phyloP scores from a whole-genome alignment of 2,888 invertebrate genomes.

The Chrysolina haemoptera region DNA sequence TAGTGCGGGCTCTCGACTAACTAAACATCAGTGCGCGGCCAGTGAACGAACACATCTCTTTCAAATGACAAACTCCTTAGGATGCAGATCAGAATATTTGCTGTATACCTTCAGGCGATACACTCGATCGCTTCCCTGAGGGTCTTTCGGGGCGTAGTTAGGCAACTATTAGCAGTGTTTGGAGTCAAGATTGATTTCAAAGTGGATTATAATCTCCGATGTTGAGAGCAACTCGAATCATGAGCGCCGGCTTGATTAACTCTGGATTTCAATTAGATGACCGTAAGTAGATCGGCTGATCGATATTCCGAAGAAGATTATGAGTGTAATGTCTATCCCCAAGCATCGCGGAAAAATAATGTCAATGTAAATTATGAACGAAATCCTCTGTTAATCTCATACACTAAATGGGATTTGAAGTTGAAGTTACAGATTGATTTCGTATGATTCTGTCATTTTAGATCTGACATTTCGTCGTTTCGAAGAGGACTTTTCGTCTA shows the following conservation, averaged over 20 bases:
- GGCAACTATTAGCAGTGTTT: slow-evolving; percentile 49
- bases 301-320: slow-evolving; percentile 44
- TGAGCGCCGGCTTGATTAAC: slow-evolving; percentile 48
- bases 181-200: slow-evolving; percentile 63
- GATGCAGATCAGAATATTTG: slow-evolving; percentile 24
- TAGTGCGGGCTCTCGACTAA: no score
- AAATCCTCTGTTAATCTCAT: not conserved
- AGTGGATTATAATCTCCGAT: slow-evolving; percentile 60
- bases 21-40: no score
- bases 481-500: no score
- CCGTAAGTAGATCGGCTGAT: slow-evolving; percentile 50
- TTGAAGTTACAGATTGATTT: no score
- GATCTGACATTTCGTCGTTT: no score
- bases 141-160: slow-evolving; percentile 5
- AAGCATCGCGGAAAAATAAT: not conserved
- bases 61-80: no score
- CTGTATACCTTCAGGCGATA: not conserved
- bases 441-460: no score
- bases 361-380: slow-evolving; percentile 1
- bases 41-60: no score
- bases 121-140: not conserved
- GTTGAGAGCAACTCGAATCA: slow-evolving; percentile 52
- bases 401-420: no score
- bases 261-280: slow-evolving; percentile 57
- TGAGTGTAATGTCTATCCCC: slow-evolving; percentile 24